Evolutionary conservation across 2,113 vertebrate species (phyloP), one percentile per base, ranked within the genome.

Genomic region (Oceanodroma tethys): DNA sequence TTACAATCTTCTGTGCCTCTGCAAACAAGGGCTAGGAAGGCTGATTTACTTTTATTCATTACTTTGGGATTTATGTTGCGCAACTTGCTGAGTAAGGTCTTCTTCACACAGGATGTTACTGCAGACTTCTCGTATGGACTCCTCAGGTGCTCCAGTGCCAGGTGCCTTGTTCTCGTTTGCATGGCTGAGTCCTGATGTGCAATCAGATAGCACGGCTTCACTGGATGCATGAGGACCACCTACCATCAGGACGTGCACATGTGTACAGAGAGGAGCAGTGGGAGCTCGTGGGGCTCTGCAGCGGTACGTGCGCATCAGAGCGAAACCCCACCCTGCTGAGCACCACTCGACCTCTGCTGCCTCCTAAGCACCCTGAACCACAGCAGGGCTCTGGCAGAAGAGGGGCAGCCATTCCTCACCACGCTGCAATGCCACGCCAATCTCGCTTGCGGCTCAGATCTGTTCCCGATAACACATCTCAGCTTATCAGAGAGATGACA

Each of bases 401-500:
- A 74, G 60, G 21, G 67, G 34, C 21, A 93, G 86, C 70, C 62
- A 59, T 42, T 89, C 70, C 60, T 82, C 52, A 52, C 56, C 53
- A 26, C 0, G 1, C 47, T 86, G 93, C 4, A 1, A 55, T n/a
- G 66, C 55, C 68, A 42, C 0, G 9, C 84, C 16, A 4, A 19
- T 43, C 71, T 88, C 3, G 2, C 55, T 25, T n/a, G 60, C 1
- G 1, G 50, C 85, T 96, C 87, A 71, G 67, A 70, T 86, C 38
- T 56, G 59, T 36, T 88, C 84, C 53, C 0, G 18, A 36, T 91
- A 94, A 93, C n/a, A 47, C 18, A 70, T 75, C 52, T 81, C 56
- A 67, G 78, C 71, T 95, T 88, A 88, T 73, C 71, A 67, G 74
- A 87, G 58, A 90, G 53, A 65, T 92, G 95, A 72, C 74, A 91